Evolutionary conservation across 2,888 invertebrate species (phyloP).

Genomic region (Pseudococcus longispinus): DNA sequence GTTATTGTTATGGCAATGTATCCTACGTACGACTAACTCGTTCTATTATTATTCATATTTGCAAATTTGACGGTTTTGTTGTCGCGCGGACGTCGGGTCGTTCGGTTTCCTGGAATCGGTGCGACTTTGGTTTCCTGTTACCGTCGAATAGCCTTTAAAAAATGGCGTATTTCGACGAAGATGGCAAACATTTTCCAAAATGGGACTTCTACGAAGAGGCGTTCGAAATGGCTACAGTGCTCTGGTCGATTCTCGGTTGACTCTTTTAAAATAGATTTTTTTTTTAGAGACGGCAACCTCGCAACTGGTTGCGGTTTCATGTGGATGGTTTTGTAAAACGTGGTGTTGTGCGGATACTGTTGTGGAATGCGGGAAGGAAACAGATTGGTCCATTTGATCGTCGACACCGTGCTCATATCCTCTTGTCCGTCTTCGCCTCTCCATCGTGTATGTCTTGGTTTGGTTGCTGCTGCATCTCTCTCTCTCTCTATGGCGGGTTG

Average conservation of each 20-base stretch:
- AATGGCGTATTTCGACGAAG: too few relatives aligned
- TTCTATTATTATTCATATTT: constrained; percentile 28
- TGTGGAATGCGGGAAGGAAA: constrained; percentile 54
- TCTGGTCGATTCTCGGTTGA: too few relatives aligned
- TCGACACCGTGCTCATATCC: constrained; percentile 50
- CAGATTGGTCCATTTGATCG: constrained; percentile 52
- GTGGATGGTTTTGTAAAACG: neutral
- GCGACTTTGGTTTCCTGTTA: neutral
- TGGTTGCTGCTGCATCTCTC: neutral
- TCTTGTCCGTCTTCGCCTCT: constrained; percentile 51
- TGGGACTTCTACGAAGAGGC: too few relatives aligned
- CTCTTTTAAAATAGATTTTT: too few relatives aligned
- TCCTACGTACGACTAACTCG: neutral
- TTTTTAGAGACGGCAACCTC: constrained; percentile 39
- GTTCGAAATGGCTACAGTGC: too few relatives aligned
- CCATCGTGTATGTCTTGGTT: neutral
- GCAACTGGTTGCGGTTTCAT: constrained; percentile 50
- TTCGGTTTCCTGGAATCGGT: neutral
- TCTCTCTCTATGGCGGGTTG: neutral
- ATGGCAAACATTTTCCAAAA: neutral
- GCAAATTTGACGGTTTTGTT: constrained; percentile 36
- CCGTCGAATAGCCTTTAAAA: neutral
- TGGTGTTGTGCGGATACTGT: constrained; percentile 51
- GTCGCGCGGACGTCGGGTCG: neutral
- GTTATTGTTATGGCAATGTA: neutral